Conservation (phyloP, 1,140 invertebrate genomes). For the Tenebrio molitor region DNA sequence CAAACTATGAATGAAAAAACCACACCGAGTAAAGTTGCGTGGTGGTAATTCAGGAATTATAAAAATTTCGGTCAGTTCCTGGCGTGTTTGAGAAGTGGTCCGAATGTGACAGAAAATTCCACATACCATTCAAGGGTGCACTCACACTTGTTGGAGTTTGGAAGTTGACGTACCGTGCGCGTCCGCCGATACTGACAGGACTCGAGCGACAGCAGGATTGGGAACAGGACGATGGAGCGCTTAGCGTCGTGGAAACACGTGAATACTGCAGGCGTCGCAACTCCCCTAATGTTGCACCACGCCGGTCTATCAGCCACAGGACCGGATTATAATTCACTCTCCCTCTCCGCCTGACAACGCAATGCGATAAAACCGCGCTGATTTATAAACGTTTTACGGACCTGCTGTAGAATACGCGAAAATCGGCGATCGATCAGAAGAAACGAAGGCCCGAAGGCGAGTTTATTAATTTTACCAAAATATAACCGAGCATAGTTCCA, state of each 20-base stretch:
- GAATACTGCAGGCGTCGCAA: constrained; percentile 46
- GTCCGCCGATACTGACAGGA: constrained; percentile 4
- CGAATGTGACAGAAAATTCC: constrained; percentile 19
- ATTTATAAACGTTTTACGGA: constrained; percentile 19
- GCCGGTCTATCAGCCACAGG: constrained; percentile 43
- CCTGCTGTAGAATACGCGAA: no score
- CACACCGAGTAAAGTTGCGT: no score
- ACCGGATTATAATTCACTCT: constrained; percentile 38
- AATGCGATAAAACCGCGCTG: constrained; percentile 28
- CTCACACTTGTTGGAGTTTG: constrained; percentile 44
- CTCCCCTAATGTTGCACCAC: constrained; percentile 46
- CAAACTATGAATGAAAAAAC: no score
- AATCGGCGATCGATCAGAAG: no score
- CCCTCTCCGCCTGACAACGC: constrained; percentile 17
- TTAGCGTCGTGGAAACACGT: constrained; percentile 36
- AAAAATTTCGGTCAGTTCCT: no score
- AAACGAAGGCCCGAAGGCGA: no score
- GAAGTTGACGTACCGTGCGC: constrained; percentile 34
- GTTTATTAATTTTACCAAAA: no score
- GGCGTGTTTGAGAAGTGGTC: no score
- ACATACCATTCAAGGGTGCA: constrained; percentile 29
- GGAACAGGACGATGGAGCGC: constrained; percentile 18
- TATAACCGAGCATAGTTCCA: no score
- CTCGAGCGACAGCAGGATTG: constrained; percentile 16
- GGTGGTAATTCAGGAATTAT: no score